A percentile compares a stretch with the other conserved stretches of the same genome.
phyloP scores from a whole-genome alignment of 2,888 invertebrate genomes.

The Diadromus collaris region DNA sequence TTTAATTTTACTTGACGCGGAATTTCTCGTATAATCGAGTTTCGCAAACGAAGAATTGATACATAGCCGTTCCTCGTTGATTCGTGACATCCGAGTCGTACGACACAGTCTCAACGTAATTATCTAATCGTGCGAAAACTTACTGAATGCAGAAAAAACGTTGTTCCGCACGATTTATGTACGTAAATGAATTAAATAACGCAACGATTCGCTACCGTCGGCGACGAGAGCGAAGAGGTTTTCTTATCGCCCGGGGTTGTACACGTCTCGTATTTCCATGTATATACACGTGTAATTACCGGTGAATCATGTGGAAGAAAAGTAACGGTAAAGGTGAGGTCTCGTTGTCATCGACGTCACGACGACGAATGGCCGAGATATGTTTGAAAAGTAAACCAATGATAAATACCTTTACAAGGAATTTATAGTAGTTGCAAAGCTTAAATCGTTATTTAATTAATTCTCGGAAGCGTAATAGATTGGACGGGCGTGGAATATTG shows the following conservation, averaged over 20 bases:
- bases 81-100: constrained; percentile 30
- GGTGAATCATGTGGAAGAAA: constrained; percentile 31
- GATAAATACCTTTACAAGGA: constrained; percentile 12
- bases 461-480: constrained; percentile 12
- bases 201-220: constrained; percentile 9
- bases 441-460: constrained; percentile 38
- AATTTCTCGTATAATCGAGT: not conserved
- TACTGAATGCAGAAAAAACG: constrained; percentile 6
- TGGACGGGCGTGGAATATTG: constrained; percentile 37
- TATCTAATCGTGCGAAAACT: constrained; percentile 28
- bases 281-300: constrained; percentile 26
- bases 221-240: constrained; percentile 32
- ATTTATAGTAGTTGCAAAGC: constrained; percentile 21
- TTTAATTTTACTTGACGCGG: not conserved
- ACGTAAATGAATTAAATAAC: constrained; percentile 15
- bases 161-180: constrained; percentile 23
- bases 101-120: constrained; percentile 6
- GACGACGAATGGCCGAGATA: not conserved
- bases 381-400: constrained; percentile 5
- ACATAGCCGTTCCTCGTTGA: constrained; percentile 2
- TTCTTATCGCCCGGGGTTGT: constrained; percentile 32
- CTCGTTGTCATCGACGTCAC: constrained; percentile 2
- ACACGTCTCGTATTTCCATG: constrained; percentile 12
- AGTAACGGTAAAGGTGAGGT: constrained; percentile 5
- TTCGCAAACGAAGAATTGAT: not conserved